Percentiles rank a stretch among this genome's conserved stretches.
Evolutionary conservation across 1,140 invertebrate genomes (phyloP).

Genomic region (Solenopsis fugax): DNA sequence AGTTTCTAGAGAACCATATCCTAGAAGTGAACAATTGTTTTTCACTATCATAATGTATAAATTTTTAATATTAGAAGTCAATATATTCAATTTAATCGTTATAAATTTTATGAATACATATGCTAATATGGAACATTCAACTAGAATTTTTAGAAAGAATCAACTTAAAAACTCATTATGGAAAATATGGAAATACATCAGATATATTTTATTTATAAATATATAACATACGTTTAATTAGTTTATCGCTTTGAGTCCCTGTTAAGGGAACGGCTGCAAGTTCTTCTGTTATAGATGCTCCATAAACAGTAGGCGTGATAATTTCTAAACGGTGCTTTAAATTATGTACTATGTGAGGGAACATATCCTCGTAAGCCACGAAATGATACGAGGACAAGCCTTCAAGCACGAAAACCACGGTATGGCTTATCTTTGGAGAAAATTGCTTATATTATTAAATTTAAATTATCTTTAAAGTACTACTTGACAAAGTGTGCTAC

Average conservation of each 20-base stretch:
- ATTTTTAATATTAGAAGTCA: neutral
- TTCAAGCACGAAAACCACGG: conserved; percentile 92
- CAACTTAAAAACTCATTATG: conserved; percentile 31
- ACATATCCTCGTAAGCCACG: conserved; percentile 88
- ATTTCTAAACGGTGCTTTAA: conserved; percentile 91
- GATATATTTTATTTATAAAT: neutral
- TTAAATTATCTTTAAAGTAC: conserved; percentile 11
- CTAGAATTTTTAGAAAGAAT: neutral
- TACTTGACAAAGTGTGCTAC: neutral
- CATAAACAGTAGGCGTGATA: conserved; percentile 90
- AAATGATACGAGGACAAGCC: conserved; percentile 92
- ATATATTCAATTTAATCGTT: neutral
- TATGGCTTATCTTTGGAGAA: conserved; percentile 86
- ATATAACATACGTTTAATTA: conserved; percentile 86
- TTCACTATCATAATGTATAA: neutral
- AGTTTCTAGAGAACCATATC: conserved; percentile 90
- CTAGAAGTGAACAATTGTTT: conserved; percentile 68
- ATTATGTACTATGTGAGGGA: conserved; percentile 88
- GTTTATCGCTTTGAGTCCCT: conserved; percentile 88
- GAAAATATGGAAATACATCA: neutral
- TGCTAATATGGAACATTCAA: conserved; percentile 1
- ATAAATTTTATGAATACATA: conserved; percentile 13
- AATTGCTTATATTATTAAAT: neutral
- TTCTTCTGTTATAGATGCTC: conserved; percentile 91
- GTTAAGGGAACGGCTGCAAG: conserved; percentile 92